A percentile compares a stretch with the other conserved stretches of the same genome.
These are phyloP conservation scores for Drosophila aldrichi DNA, from an alignment of 2,888 invertebrate genomes.

Conservation along the genomic window DNA sequence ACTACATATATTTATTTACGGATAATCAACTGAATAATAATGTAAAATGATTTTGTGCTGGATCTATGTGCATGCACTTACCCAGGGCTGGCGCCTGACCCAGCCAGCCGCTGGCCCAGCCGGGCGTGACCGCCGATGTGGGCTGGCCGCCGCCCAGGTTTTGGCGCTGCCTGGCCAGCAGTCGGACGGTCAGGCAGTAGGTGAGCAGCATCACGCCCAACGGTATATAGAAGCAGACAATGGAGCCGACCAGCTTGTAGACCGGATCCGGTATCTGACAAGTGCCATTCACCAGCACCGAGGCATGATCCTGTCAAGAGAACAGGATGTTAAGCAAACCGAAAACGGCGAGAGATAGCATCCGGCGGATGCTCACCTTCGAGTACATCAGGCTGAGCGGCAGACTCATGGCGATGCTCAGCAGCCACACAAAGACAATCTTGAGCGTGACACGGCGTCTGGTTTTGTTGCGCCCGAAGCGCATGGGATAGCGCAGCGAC, in stretches of 20 bases:
- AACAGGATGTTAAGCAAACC: constrained; percentile 1
- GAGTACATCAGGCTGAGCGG: constrained; percentile 96
- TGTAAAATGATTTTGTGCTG: not conserved
- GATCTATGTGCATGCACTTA: constrained; percentile 72
- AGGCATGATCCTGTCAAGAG: constrained; percentile 89
- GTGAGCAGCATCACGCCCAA: constrained; percentile 97
- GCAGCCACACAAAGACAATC: constrained; percentile 96
- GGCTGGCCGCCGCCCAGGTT: constrained; percentile 87
- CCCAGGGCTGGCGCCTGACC: constrained; percentile 87
- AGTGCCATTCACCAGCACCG: constrained; percentile 92
- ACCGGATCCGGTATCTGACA: constrained; percentile 95
- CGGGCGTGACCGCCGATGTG: constrained; percentile 84
- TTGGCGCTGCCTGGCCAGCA: constrained; percentile 93
- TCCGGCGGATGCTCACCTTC: constrained; percentile 87
- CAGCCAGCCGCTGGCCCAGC: constrained; percentile 92
- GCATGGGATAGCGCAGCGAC: constrained; percentile 96
- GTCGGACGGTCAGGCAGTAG: constrained; percentile 95
- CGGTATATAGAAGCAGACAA: constrained; percentile 98
- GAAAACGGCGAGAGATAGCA: not conserved
- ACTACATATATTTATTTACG: not conserved
- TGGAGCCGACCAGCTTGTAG: constrained; percentile 96
- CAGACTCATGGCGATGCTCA: constrained; percentile 96
- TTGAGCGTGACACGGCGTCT: constrained; percentile 93
- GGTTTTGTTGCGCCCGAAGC: constrained; percentile 95
- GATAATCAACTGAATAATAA: not conserved